These are phyloP conservation scores for Teinopalpus imperialis DNA, from an alignment of 2,888 invertebrate species.

Conservation along the genomic window DNA sequence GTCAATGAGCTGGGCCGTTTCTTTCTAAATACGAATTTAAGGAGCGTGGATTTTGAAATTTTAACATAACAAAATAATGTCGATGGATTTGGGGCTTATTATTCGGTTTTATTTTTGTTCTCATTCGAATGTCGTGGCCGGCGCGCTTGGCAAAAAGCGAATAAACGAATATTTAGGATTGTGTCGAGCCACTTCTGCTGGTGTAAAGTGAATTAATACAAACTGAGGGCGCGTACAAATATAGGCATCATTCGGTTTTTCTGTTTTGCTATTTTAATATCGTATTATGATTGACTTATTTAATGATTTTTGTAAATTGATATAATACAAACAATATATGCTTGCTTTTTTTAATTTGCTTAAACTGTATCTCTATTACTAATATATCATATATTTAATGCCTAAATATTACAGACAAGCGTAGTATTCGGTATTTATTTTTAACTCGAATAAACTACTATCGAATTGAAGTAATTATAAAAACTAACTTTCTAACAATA, in stretches of 20 bases:
- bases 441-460: too few relatives aligned
- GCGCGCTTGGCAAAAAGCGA: slow-evolving; percentile 59
- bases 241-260: slow-evolving; percentile 39
- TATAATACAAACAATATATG: too few relatives aligned
- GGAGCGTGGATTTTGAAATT: slow-evolving; percentile 54
- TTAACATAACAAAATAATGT: slow-evolving; percentile 61
- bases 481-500: too few relatives aligned
- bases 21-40: slow-evolving; percentile 58
- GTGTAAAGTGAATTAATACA: slow-evolving; percentile 65
- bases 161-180: slow-evolving; percentile 65
- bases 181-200: slow-evolving; percentile 61
- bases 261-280: slow-evolving; percentile 7
- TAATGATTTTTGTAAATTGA: too few relatives aligned
- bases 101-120: slow-evolving; percentile 58
- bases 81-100: slow-evolving; percentile 58
- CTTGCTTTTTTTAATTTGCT: too few relatives aligned
- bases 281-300: slow-evolving; percentile 13
- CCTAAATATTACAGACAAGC: too few relatives aligned
- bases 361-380: too few relatives aligned
- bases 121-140: slow-evolving; percentile 56
- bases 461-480: too few relatives aligned
- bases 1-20: slow-evolving; percentile 60
- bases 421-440: too few relatives aligned
- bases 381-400: too few relatives aligned
- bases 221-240: slow-evolving; percentile 40